Evolutionary conservation across 2,113 vertebrate species (phyloP).

Genomic region (Proterorhinus semilunaris): DNA sequence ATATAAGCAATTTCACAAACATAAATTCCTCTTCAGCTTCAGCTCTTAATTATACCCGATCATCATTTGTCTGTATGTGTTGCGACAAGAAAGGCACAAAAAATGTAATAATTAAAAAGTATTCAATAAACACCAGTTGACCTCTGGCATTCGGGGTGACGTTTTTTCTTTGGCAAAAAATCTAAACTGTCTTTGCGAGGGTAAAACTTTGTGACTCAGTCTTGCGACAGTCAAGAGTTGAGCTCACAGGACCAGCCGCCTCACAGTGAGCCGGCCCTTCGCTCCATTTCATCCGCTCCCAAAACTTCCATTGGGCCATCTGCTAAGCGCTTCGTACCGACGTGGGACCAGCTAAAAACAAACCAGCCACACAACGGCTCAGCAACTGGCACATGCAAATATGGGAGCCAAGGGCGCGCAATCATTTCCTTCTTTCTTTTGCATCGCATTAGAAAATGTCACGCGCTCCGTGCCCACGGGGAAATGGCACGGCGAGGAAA

Average conservation of each 20-base stretch:
- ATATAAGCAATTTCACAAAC: no score
- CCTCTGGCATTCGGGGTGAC: not conserved
- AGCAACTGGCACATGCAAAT: constrained; percentile 10
- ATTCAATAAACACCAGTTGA: not conserved
- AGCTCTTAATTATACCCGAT: no score
- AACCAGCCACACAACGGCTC: not conserved
- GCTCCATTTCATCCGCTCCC: constrained; percentile 37
- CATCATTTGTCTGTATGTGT: no score
- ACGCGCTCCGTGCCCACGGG: not conserved
- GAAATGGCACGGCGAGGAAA: constrained; percentile 5
- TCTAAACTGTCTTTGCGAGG: not conserved
- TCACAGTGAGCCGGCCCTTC: constrained; percentile 14
- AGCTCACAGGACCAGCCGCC: constrained; percentile 19
- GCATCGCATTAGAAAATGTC: not conserved
- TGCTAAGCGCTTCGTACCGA: constrained; percentile 24
- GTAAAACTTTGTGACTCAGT: constrained; percentile 14
- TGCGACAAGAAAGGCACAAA: no score
- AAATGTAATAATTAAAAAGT: no score
- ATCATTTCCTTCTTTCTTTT: not conserved
- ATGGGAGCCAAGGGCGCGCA: not conserved
- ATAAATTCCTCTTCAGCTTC: no score
- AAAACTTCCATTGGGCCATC: constrained; percentile 37
- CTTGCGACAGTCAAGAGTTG: constrained; percentile 19
- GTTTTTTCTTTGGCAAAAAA: constrained; percentile 7
- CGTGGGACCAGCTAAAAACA: constrained; percentile 25